These are phyloP conservation scores for Luffia ferchaultella DNA, from an alignment of 2,888 invertebrate species.

Conservation along the genomic window DNA sequence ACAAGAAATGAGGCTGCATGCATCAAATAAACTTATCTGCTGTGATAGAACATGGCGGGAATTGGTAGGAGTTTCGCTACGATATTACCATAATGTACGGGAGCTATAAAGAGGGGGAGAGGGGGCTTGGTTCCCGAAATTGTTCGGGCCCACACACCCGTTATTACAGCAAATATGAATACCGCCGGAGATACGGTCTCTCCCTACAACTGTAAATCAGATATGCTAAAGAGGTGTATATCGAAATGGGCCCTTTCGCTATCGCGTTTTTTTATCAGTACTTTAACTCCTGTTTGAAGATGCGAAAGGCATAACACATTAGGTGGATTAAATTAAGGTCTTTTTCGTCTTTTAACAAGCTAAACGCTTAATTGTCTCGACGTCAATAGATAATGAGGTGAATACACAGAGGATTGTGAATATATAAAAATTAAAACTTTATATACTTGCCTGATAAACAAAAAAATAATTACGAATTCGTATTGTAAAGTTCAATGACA, in stretches of 20 bases:
- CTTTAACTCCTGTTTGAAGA: too few relatives aligned
- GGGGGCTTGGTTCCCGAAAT: constrained; percentile 27
- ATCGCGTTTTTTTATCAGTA: background rate
- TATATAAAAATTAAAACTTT: too few relatives aligned
- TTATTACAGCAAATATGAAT: constrained; percentile 28
- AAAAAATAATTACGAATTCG: too few relatives aligned
- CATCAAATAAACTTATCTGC: background rate
- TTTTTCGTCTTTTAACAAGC: too few relatives aligned
- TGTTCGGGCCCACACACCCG: constrained; percentile 31
- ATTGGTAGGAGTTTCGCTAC: constrained; percentile 12
- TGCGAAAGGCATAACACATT: too few relatives aligned
- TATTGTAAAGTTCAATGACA: too few relatives aligned
- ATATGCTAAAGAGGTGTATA: background rate
- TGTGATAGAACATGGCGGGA: background rate
- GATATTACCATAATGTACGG: constrained; percentile 50
- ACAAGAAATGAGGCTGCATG: background rate
- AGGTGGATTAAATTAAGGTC: too few relatives aligned
- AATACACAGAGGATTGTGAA: too few relatives aligned
- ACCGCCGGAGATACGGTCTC: constrained; percentile 22
- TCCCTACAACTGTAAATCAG: background rate
- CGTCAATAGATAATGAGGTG: too few relatives aligned
- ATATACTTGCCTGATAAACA: too few relatives aligned
- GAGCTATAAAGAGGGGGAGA: constrained; percentile 34
- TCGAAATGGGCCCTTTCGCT: background rate
- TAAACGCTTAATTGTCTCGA: too few relatives aligned